A percentile compares a stretch with the other conserved stretches of the same genome.
Evolutionary conservation across 2,113 vertebrate species (phyloP).

Genomic region (Anser cygnoides): DNA sequence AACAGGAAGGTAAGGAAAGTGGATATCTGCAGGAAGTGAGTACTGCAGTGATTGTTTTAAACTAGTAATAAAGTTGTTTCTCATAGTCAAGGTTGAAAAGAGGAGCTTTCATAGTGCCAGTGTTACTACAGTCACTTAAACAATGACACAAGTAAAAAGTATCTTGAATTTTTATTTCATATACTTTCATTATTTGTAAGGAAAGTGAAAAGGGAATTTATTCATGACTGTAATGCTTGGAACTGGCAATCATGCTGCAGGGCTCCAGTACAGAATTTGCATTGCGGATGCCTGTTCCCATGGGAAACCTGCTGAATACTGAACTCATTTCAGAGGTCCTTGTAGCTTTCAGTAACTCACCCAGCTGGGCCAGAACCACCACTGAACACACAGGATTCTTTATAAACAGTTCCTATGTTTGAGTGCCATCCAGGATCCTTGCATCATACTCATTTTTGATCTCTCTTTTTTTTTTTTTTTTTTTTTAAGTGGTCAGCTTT

Average conservation of each 20-base stretch:
- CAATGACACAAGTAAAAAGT: background rate
- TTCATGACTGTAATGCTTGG: background rate
- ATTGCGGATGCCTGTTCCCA: slow-evolving; percentile 26
- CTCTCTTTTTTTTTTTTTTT: background rate
- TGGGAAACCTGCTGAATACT: slow-evolving; percentile 42
- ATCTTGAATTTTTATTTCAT: background rate
- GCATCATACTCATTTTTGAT: background rate
- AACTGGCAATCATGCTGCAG: background rate
- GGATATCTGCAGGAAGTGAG: background rate
- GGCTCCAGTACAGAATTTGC: slow-evolving; percentile 24
- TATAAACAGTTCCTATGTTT: background rate
- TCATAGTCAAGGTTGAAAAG: background rate
- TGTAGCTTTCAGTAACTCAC: background rate
- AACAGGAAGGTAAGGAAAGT: background rate
- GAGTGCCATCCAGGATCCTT: background rate
- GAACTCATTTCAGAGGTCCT: slow-evolving; percentile 20
- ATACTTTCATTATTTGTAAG: slow-evolving; percentile 2
- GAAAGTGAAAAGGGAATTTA: background rate
- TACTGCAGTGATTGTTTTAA: background rate
- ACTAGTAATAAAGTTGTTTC: background rate
- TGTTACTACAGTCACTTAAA: background rate
- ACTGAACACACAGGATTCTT: background rate
- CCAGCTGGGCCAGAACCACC: background rate
- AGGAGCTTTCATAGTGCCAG: background rate
- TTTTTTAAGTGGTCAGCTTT: background rate